A percentile compares a stretch with the other conserved stretches of the same genome.
phyloP scores from a whole-genome alignment of 1,140 invertebrate genomes.

The Rhynchophorus ferrugineus region DNA sequence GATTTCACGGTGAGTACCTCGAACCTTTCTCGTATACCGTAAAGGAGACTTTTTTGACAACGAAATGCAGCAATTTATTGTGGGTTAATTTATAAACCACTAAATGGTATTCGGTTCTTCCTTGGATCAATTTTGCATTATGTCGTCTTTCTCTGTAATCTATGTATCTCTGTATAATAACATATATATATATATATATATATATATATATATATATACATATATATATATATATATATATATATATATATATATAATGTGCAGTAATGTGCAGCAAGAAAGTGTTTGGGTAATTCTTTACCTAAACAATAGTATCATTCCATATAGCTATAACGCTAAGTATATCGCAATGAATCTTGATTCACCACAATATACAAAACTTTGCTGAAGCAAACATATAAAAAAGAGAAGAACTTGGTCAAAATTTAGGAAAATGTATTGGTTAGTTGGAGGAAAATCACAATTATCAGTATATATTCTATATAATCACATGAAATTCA shows the following conservation, averaged over 20 bases:
- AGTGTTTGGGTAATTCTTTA: no score
- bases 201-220: conserved; percentile 1
- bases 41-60: background rate
- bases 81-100: background rate
- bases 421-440: no score
- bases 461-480: background rate
- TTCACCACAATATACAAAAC: no score
- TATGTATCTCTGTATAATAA: background rate
- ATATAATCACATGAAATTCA: background rate
- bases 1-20: conserved; percentile 15
- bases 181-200: background rate
- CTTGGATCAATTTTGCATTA: background rate
- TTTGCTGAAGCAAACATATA: no score
- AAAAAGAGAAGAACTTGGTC: no score
- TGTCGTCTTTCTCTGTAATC: background rate
- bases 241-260: conserved; percentile 4
- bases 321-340: background rate
- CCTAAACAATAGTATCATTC: no score
- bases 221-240: conserved; percentile 3
- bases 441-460: no score
- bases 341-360: no score
- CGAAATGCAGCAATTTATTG: background rate
- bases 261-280: no score
- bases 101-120: no score
- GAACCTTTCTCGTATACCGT: conserved; percentile 9